Base-by-base conservation (phyloP, 2,888 invertebrate species). In the Rhabditoides inermis region DNA sequence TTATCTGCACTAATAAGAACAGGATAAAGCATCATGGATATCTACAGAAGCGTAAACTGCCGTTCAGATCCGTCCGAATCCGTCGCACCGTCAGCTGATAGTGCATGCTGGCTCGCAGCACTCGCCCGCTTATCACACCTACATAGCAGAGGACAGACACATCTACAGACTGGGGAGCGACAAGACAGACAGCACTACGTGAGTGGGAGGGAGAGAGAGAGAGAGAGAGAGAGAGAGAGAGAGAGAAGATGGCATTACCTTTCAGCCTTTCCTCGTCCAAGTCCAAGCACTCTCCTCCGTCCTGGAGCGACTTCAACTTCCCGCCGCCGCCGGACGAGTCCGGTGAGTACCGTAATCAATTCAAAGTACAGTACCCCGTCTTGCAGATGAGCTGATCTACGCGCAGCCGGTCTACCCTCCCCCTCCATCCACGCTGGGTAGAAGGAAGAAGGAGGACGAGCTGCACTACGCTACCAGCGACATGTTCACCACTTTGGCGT, bases 231-330 rank as follows among this genome's bases (percentile, higher is more conserved):
- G 39, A 39, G 15, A 39, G 39, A 39, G 20, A 20, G 18, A 39
- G 12, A 39, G 18, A 15, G 22, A 39, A 39, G 18, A 12, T 18
- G 15, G 10, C 18, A 39, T 39, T 10, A 35, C 23, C 27, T 53
- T 51, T 35, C 23, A 51, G 61, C 49, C 55, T 64, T 2, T 56
- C 55, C n/a, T 56, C 51, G 7, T 58, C 53, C 12, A 60, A 58
- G 7, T 36, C 47, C 12, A 58, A 53, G 44, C 41, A 39, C 27
- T 39, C 45, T 25, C 61, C 57, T 28, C 65, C 60, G 35, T 61
- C 69, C 1, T 61, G 69, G 57, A 58, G 54, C 28, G 68, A 70
- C 40, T 65, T 71, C 49, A 61, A 70, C 45, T 71, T 71, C 44
- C 71, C 71, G 25, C 71, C 71, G 7, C 71, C 71, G 7, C 70